phyloP scores from a whole-genome alignment of 2,113 vertebrate genomes.

The Glaucidium brasilianum region DNA sequence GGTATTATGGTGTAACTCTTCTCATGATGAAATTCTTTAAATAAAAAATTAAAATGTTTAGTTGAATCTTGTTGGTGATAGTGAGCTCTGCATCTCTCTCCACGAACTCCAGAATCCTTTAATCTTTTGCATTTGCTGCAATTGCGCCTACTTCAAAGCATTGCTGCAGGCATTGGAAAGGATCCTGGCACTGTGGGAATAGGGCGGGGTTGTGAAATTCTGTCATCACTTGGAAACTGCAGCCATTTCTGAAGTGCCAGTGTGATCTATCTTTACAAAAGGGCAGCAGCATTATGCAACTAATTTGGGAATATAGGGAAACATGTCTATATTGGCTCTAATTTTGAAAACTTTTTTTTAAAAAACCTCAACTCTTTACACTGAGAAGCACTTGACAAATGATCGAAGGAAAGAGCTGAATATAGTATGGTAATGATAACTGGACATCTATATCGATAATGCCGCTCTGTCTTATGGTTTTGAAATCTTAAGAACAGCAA shows the following conservation, averaged over 20 bases:
- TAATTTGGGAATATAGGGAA: not conserved
- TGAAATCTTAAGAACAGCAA: not conserved
- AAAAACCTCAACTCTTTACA: rapidly evolving
- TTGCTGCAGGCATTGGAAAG: constrained; percentile 57
- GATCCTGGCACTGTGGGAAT: constrained; percentile 37
- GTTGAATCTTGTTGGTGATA: not conserved
- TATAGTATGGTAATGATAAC: not conserved
- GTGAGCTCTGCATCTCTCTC: constrained; percentile 4
- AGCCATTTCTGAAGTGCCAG: constrained; percentile 37
- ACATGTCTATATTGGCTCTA: not conserved
- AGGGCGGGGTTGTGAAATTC: constrained; percentile 49
- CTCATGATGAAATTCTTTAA: not conserved
- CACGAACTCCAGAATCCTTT: constrained; percentile 42
- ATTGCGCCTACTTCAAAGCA: constrained; percentile 57
- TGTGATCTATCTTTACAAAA: constrained; percentile 14
- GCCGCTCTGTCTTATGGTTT: not conserved
- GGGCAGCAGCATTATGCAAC: constrained; percentile 17
- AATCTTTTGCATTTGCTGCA: constrained; percentile 60
- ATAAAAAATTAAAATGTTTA: constrained; percentile 31
- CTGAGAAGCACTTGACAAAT: not conserved
- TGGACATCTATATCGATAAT: not conserved
- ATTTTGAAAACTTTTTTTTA: not conserved
- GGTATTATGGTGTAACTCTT: not conserved
- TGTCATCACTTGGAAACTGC: constrained; percentile 40
- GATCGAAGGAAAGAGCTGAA: not conserved